Conservation (phyloP, 92 coral and sea anemone species). For the Pocillopora grandis region DNA sequence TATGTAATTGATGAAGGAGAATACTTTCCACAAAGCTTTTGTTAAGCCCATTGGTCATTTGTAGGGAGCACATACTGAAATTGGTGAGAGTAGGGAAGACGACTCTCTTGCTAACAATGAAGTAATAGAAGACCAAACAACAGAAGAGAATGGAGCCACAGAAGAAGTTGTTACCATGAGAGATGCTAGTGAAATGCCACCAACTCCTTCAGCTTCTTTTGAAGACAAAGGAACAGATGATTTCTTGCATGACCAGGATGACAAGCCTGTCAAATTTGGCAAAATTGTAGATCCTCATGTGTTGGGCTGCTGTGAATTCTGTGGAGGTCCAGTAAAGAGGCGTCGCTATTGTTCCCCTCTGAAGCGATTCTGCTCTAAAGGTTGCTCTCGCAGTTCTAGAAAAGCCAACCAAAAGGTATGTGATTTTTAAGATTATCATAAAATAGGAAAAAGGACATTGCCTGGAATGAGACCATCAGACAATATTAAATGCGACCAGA, state of each 20-base stretch:
- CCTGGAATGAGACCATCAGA: too few species aligned
- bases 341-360: conserved; percentile 69
- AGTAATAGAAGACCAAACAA: not conserved
- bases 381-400: conserved; percentile 73
- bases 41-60: not conserved
- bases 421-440: not conserved
- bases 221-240: conserved; percentile 30
- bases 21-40: too few species aligned
- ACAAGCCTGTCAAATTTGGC: conserved; percentile 37
- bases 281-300: conserved; percentile 55
- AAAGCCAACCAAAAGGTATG: conserved; percentile 56
- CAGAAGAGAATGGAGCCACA: not conserved
- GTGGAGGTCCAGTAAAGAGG: conserved; percentile 90
- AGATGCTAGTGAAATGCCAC: not conserved
- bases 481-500: too few species aligned
- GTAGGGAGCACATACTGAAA: conserved; percentile 15
- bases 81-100: conserved; percentile 5
- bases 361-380: conserved; percentile 84
- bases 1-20: too few species aligned
- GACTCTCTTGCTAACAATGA: not conserved
- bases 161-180: not conserved
- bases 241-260: conserved; percentile 45
- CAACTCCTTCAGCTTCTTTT: conserved; percentile 2
- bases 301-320: conserved; percentile 81
- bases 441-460: not conserved